Evolutionary conservation across 2,113 vertebrate species (phyloP).

Genomic region (Promerops cafer): DNA sequence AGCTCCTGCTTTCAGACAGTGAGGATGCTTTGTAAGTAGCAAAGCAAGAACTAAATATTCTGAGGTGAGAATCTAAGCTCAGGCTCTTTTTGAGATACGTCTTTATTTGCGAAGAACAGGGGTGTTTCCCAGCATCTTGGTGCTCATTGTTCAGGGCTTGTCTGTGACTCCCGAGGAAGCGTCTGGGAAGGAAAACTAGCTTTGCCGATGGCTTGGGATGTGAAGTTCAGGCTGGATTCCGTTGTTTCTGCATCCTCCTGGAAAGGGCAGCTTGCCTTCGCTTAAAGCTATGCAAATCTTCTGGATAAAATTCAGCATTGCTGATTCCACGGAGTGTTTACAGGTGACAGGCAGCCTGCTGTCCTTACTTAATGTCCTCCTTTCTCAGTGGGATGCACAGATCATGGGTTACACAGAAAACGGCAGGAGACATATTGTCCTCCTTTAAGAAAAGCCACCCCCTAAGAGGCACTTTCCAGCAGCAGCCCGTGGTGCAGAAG

Average conservation of each 20-base stretch:
- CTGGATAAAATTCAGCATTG: not conserved
- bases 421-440: fast-evolving
- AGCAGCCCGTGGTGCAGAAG: fast-evolving
- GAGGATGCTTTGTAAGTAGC: not conserved
- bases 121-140: not conserved
- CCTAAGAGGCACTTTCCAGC: not conserved
- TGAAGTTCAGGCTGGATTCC: not conserved
- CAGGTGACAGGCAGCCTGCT: not conserved
- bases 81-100: not conserved
- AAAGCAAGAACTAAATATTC: not conserved
- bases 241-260: not conserved
- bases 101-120: not conserved
- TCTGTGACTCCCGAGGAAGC: not conserved
- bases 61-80: not conserved
- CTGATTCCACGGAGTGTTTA: fast-evolving
- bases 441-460: not conserved
- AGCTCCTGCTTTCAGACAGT: not conserved
- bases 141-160: not conserved
- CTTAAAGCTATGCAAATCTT: not conserved
- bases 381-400: not conserved
- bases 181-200: not conserved
- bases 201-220: not conserved
- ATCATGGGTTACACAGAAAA: not conserved
- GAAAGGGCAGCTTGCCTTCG: not conserved
- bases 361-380: not conserved